Evolutionary conservation across 2,797 vertebrate genomes (phyloP), one percentile per base, ranked within the genome.

Genomic region (Oreonectes daqikongensis): DNA sequence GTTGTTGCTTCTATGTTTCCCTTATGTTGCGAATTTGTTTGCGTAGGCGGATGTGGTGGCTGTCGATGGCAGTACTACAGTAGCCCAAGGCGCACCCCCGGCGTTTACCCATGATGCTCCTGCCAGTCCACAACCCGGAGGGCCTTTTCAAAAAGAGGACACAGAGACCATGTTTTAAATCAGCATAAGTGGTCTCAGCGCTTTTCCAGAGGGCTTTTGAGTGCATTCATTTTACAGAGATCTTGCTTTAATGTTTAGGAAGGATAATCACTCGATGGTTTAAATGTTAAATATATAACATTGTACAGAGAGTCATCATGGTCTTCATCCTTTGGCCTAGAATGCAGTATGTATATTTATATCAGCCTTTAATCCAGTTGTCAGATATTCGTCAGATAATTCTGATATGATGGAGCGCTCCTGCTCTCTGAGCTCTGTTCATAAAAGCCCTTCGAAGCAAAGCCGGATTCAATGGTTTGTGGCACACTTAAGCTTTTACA

Each of bases 51-150:
- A 72, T 79, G 42, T 78, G 82, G 55, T 71, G 52, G 75, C 80
- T 72, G 38, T 82, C 55, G 61, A 64, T 71, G 59, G 64, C 67
- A 53, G 69, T 20, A 57, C 42, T 32, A 20, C 38, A 72, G 57
- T 60, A 72, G 79, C 85, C 70, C 40, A 42, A 48, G 70, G 75
- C 72, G 1, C 69, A 68, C 79, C 73, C 67, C 69, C 53, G 75
- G 82, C 67, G 30, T 15, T 22, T 55, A 57, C 75, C 81, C 79
- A 79, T 83, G 69, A 72, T 71, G 65, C 71, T 42, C 57, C 57
- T 76, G 61, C 70, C 66, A 71, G 38, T 18, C 69, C 40, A 6
- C 9, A 63, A 7, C 14, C 57, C 69, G 40, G 30, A 38, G 60
- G 52, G 26, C n/a, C 11, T 66, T 66, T 52, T 64, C 24, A 69